Evolutionary conservation across 2,888 invertebrate species (phyloP).

Genomic region (Rhagonycha fulva): DNA sequence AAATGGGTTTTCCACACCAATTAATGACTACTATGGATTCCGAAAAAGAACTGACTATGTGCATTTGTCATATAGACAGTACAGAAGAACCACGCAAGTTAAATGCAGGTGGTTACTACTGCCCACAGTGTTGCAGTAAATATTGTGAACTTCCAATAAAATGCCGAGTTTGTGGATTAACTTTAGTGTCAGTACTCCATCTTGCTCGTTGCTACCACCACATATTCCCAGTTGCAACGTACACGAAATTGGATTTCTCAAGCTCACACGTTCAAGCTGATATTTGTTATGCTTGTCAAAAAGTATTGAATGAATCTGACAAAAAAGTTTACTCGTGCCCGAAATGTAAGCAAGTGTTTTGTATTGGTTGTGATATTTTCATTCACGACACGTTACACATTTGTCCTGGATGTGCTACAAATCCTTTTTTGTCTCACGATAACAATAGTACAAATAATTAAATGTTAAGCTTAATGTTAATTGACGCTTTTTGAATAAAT

Average conservation of each 20-base stretch:
- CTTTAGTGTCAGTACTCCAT: constrained; percentile 96
- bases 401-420: constrained; percentile 94
- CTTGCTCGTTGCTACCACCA: constrained; percentile 97
- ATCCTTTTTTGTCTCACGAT: constrained; percentile 57
- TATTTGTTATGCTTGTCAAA: constrained; percentile 77
- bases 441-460: constrained; percentile 5
- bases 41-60: constrained; percentile 76
- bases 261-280: constrained; percentile 61
- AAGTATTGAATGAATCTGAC: constrained; percentile 67
- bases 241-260: constrained; percentile 71
- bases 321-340: constrained; percentile 83
- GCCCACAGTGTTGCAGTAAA: constrained; percentile 96
- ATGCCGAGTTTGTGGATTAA: constrained; percentile 93
- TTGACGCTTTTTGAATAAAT: no score
- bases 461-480: no score
- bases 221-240: constrained; percentile 89
- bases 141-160: constrained; percentile 98
- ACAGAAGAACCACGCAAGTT: constrained; percentile 69
- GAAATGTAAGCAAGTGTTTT: constrained; percentile 80
- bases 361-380: constrained; percentile 94
- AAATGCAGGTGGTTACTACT: constrained; percentile 79
- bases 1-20: constrained; percentile 96
- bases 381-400: constrained; percentile 93
- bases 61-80: constrained; percentile 91
- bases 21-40: constrained; percentile 62